Evolutionary conservation across 2,888 invertebrate species (phyloP).

Genomic region (Cerastis leucographa): DNA sequence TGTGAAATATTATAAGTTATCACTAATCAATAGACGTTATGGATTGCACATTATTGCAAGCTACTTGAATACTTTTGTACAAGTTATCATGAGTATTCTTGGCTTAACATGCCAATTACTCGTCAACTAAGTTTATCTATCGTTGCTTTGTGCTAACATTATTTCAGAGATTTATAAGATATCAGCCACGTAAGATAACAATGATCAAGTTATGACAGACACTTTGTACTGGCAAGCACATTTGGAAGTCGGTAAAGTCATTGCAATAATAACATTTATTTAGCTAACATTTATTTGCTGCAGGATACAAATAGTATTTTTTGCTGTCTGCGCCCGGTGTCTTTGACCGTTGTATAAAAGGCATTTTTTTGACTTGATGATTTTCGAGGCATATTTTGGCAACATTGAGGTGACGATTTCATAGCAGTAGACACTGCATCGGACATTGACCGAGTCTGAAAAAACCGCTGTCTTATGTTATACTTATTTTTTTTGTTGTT

Average conservation of each 20-base stretch:
- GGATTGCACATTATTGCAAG: neutral
- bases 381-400: neutral
- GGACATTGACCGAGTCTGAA: constrained; percentile 25
- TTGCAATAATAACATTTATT: constrained; percentile 13
- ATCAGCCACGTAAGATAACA: constrained; percentile 17
- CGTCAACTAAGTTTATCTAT: constrained; percentile 12
- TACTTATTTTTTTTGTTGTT: constrained; percentile 33
- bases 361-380: neutral
- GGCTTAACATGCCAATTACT: constrained; percentile 15
- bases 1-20: neutral
- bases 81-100: neutral
- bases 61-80: neutral
- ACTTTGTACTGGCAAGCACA: neutral
- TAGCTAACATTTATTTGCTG: constrained; percentile 19
- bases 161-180: constrained; percentile 27
- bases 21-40: neutral
- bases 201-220: constrained; percentile 8
- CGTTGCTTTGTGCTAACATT: constrained; percentile 9
- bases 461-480: neutral
- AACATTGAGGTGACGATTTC: constrained; percentile 3
- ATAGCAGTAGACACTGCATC: neutral
- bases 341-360: constrained; percentile 16
- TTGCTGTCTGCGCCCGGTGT: neutral
- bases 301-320: constrained; percentile 14
- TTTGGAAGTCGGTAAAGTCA: constrained; percentile 23